Evolutionary conservation across 2,797 vertebrate genomes (phyloP).

Genomic region (Gadopsis bispinosus): DNA sequence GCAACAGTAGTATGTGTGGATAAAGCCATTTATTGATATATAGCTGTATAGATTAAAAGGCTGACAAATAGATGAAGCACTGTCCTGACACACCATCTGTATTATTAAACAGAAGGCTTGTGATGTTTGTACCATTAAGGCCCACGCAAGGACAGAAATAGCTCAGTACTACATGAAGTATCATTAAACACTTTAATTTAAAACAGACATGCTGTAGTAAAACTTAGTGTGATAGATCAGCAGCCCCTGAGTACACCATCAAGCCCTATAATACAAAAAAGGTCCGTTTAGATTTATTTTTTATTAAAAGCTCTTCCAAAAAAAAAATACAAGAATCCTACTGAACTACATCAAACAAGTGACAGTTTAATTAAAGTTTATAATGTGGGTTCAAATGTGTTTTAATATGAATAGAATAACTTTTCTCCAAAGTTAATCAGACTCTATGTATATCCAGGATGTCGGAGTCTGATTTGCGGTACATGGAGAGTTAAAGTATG

Average conservation of each 20-base stretch:
- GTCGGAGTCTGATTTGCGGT: not conserved
- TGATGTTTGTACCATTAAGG: slow-evolving; percentile 72
- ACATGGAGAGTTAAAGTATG: not conserved
- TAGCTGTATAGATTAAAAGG: not conserved
- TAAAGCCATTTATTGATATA: slow-evolving; percentile 5
- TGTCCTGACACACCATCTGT: slow-evolving; percentile 48
- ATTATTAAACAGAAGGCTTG: slow-evolving; percentile 57
- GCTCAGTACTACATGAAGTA: slow-evolving; percentile 57
- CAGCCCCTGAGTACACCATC: slow-evolving; percentile 1
- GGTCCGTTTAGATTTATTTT: slow-evolving; percentile 13
- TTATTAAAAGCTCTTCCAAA: slow-evolving; percentile 24
- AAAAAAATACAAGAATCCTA: slow-evolving; percentile 8
- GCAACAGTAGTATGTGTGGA: not conserved
- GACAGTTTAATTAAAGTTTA: slow-evolving; percentile 33
- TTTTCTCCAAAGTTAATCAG: not conserved
- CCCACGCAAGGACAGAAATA: slow-evolving; percentile 75
- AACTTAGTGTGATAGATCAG: slow-evolving; percentile 39
- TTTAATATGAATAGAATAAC: not conserved
- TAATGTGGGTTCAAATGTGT: not conserved
- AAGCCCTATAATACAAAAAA: slow-evolving; percentile 14
- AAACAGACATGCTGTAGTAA: slow-evolving; percentile 49
- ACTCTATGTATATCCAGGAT: not conserved
- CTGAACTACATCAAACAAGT: slow-evolving; percentile 17
- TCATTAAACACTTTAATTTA: slow-evolving; percentile 67
- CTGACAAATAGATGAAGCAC: not conserved